These are phyloP conservation scores for Acipenser ruthenus DNA, from an alignment of 2,797 vertebrate genomes.

Conservation along the genomic window DNA sequence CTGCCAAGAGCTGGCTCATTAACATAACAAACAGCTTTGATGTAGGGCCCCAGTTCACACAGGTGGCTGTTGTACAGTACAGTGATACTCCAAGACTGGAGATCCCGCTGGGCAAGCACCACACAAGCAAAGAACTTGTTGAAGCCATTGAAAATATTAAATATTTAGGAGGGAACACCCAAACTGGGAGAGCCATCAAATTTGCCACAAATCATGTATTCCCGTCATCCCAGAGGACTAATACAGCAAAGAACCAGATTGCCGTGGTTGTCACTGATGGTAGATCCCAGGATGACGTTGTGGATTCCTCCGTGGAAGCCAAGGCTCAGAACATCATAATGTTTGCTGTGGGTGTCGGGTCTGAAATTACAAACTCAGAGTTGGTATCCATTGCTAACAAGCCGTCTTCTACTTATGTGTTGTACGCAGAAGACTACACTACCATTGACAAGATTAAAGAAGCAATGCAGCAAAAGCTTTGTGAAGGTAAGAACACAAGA, in stretches of 20 bases:
- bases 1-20: slow-evolving; percentile 64
- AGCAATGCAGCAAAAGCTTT: slow-evolving; percentile 68
- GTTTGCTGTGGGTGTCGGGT: slow-evolving; percentile 70
- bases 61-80: slow-evolving; percentile 69
- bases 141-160: slow-evolving; percentile 48
- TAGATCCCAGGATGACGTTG: slow-evolving; percentile 71
- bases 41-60: slow-evolving; percentile 59
- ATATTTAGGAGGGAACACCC: slow-evolving; percentile 65
- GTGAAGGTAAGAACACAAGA: slow-evolving; percentile 54
- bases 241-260: slow-evolving; percentile 59
- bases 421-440: slow-evolving; percentile 66
- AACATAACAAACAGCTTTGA: slow-evolving; percentile 69
- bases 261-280: slow-evolving; percentile 69
- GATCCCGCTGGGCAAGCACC: slow-evolving; percentile 57
- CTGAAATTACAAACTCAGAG: slow-evolving; percentile 63
- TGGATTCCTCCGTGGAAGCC: slow-evolving; percentile 57
- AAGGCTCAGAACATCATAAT: slow-evolving; percentile 52
- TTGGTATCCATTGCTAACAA: slow-evolving; percentile 64
- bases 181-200: slow-evolving; percentile 68
- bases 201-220: slow-evolving; percentile 68
- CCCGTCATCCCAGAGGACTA: slow-evolving; percentile 42
- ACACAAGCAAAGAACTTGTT: slow-evolving; percentile 46
- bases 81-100: slow-evolving; percentile 67
- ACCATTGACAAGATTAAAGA: slow-evolving; percentile 63
- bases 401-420: slow-evolving; percentile 57